Conservation (phyloP, 1,140 invertebrate genomes). For the Trichogramma pretiosum region DNA sequence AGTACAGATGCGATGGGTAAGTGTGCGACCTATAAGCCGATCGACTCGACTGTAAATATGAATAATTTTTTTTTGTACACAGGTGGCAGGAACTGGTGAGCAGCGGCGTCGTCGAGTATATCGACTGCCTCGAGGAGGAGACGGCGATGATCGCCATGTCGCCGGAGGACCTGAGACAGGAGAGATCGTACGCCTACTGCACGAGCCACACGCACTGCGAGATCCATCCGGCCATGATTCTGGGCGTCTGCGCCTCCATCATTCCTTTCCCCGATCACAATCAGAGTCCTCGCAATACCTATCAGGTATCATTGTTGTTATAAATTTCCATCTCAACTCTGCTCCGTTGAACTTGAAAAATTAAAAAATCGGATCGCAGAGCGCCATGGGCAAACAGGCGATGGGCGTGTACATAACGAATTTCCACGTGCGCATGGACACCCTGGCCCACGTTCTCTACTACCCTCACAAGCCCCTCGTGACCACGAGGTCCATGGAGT, state of each 20-base stretch:
- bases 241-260: slow-evolving; percentile 30
- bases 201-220: slow-evolving; percentile 28
- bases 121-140: slow-evolving; percentile 29
- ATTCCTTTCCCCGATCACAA: slow-evolving; percentile 33
- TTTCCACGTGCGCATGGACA: slow-evolving; percentile 98
- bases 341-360: neutral
- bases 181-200: slow-evolving; percentile 29
- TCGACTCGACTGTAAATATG: too few relatives aligned
- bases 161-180: slow-evolving; percentile 27
- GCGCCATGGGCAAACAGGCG: slow-evolving; percentile 99
- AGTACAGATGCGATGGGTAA: slow-evolving; percentile 23
- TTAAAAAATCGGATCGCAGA: slow-evolving; percentile 33
- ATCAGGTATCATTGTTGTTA: slow-evolving; percentile 40
- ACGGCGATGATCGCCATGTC: slow-evolving; percentile 33
- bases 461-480: slow-evolving; percentile 98
- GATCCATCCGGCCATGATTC: slow-evolving; percentile 32
- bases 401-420: slow-evolving; percentile 99
- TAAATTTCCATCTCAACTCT: neutral
- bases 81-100: slow-evolving; percentile 28
- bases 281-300: slow-evolving; percentile 40
- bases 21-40: neutral
- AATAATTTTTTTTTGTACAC: neutral
- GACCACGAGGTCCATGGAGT: slow-evolving; percentile 96
- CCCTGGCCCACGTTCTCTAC: slow-evolving; percentile 91
- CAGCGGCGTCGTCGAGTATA: slow-evolving; percentile 28